Conservation (phyloP, 2,888 invertebrate species). For the Ceratothoa steindachneri region DNA sequence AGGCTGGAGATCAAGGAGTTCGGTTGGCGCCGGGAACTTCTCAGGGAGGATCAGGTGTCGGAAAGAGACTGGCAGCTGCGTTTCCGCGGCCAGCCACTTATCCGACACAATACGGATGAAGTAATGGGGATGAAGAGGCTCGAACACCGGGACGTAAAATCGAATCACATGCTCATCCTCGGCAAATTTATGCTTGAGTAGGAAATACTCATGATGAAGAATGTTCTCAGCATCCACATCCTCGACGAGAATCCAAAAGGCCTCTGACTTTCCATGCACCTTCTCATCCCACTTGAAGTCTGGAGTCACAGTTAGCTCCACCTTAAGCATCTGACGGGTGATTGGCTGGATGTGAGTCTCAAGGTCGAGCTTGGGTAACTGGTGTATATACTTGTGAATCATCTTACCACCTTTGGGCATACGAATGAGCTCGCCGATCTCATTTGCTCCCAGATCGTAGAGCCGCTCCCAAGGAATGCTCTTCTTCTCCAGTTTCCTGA, state of each 20-base stretch:
- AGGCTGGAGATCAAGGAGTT: constrained; percentile 92
- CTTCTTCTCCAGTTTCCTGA: constrained; percentile 97
- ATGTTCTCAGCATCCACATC: constrained; percentile 64
- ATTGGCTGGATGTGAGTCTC: constrained; percentile 97
- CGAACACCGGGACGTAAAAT: constrained; percentile 97
- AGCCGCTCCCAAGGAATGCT: constrained; percentile 88
- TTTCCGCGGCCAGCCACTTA: constrained; percentile 91
- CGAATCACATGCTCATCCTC: constrained; percentile 93
- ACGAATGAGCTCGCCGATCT: constrained; percentile 89
- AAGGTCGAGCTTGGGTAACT: constrained; percentile 92
- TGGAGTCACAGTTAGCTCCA: constrained; percentile 94
- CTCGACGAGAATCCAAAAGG: constrained; percentile 63
- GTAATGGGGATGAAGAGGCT: constrained; percentile 96
- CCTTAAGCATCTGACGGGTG: constrained; percentile 58
- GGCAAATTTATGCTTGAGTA: constrained; percentile 89
- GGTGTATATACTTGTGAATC: constrained; percentile 92
- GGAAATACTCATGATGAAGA: constrained; percentile 91
- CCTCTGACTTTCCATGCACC: constrained; percentile 65
- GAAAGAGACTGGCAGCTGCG: constrained; percentile 93
- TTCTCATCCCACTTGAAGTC: constrained; percentile 99
- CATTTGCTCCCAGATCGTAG: constrained; percentile 93
- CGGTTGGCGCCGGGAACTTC: constrained; percentile 96
- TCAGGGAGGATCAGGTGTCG: constrained; percentile 94
- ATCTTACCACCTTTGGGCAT: constrained; percentile 90
- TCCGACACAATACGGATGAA: constrained; percentile 86